Base-by-base conservation (phyloP, 2,113 vertebrate species). In the Myotis lucifugus region DNA sequence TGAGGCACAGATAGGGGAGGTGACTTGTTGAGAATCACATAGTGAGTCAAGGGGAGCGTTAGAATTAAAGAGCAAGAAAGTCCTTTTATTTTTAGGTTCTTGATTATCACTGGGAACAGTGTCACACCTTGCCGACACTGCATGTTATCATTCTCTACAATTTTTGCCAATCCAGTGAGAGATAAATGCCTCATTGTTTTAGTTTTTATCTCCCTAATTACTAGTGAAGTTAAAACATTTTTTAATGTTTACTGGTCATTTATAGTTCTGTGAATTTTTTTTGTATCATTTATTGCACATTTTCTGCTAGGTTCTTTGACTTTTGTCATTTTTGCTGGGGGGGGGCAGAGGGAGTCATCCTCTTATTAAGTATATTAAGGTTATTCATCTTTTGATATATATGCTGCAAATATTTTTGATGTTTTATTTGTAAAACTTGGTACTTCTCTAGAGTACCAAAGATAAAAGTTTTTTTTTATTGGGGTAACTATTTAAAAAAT, bases 341-440 rank as follows among this genome's bases (percentile, higher is more conserved):
- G 13, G 34, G 23, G 12, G 6, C 13, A 56, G 18, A 19, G 19
- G 6, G 17, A 25, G 59, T 12, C 23, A 61, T 61, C 59, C 14
- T 81, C 74, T 90, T 85, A 56, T 37, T 79, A 56, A 74, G 2
- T 61, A 72, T 94, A 46, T 78, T 64, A 84, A 40, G 18, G 29
- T 32, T 72, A 70, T 46, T 83, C 25, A 73, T 66, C 59, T 87
- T 77, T 89, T 50, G 48, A 40, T 90, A 84, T 66, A 82, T 74
- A 76, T 83, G 32, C 29, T 91, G 6, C 61, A 91, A 13, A 48
- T 78, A 78, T 88, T 94, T 83, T 94, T 77, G 11, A 42, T 69
- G 25, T 88, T 94, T 91, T 72, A 40, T 78, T 93, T 78, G 29
- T 84, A 72, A 94, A 96, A 84, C 64, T 81, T 88, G 77, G 34